Evolutionary conservation across 2,113 vertebrate species (phyloP), one percentile per base, ranked within the genome.

Genomic region (Pteruthius melanotis): DNA sequence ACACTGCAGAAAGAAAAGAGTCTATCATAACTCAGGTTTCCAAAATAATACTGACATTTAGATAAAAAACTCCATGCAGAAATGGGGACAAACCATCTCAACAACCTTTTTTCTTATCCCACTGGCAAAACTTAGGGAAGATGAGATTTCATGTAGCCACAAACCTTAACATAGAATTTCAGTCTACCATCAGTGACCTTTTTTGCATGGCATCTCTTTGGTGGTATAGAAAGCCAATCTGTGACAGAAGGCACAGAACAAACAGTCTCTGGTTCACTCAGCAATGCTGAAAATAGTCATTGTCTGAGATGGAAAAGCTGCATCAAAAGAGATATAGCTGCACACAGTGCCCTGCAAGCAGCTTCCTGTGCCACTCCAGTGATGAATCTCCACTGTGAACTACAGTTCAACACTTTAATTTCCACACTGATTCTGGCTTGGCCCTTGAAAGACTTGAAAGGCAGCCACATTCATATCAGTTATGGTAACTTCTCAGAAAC

Each of bases 1-100:
- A 44, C n/a, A 87, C 97, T 98, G 96, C 30, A 84, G 80, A 90
- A 91, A 92, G 50, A 93, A 78, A 88, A 83, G 6, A 13, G 21
- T 50, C 18, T 82, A 5, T 83, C 21, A 45, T 56, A 77, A 91
- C 10, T 56, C 8, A 3, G 11, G 24, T 71, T 61, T 85, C 64
- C 76, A 88, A 93, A 87, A 80, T 20, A 69, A 63, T 53, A 37
- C 10, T 63, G 26, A 72, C 24, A 71, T 23, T 74, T 85, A 44
- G 10, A 75, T 30, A 5, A 60, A 86, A 95, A 86, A 4, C 16
- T 56, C 24, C 22, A 3, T 60, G 28, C 10, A 71, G 40, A 81
- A 70, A 64, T 28, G 6, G 13, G 22, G 15, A 13, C 15, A 75
- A 94, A 59, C 17, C 19, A 23, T 31, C 60, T 83, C 21, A 74